Base-by-base conservation (phyloP, 1,140 invertebrate species). In the Procambarus virginalis region DNA sequence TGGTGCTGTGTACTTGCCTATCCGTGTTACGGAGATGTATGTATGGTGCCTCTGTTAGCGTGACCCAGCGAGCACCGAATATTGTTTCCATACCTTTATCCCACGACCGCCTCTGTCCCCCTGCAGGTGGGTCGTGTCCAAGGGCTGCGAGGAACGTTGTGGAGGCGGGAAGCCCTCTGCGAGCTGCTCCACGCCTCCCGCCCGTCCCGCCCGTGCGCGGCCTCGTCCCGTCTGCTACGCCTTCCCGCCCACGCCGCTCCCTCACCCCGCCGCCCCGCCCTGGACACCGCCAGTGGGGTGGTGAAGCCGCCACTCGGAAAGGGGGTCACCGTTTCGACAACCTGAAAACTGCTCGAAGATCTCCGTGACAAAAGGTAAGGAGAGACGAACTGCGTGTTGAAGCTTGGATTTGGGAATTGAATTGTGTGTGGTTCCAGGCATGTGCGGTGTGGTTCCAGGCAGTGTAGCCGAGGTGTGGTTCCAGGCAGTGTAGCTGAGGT, bases 191-290 rank as follows among this genome's bases (percentile, higher is more conserved):
- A 82, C 60, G 20, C 78, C 17, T 73, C 86, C 2, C 49, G 78
- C 1, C 80, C 0, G 86, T 89, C 0, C 68, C 80, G 2, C 78
- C 86, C 51, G 20, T 89, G 4, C 78, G 86, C 3, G n/a, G 64
- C 68, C 86, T 89, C 49, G 48, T 75, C 49, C 86, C n/a, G 58
- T 80, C n/a, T 89, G 86, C 80, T 89, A 89, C 86, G 70, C 80
- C 86, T 82, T n/a, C 86, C 86, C 49, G 68, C 70, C 80, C 86
- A 89, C 64, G 46, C 68, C 49, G 4, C 20, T 70, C 58, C 68
- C 86, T 89, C 48, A 76, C 79, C 8, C 86, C 8, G 86, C 86
- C 20, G 86, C 79, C 48, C 86, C 48, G 86, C 86, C 48, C 86
- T 89, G 3, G 86, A 89, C 80, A 22, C 79, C 79, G 60, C 79